These are phyloP conservation scores for Polyergus mexicanus DNA, from an alignment of 1,140 invertebrate genomes.

Conservation along the genomic window DNA sequence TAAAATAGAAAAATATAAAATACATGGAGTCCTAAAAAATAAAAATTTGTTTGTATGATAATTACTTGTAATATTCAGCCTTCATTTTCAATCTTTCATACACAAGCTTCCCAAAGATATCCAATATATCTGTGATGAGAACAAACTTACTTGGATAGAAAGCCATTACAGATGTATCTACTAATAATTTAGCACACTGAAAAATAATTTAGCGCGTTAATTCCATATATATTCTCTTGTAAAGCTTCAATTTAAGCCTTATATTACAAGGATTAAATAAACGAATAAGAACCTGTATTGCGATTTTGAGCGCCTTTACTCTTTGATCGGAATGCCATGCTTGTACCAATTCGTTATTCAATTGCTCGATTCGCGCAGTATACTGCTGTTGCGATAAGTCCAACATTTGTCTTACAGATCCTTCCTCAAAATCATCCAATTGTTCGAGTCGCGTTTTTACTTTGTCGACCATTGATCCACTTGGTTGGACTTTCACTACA, in stretches of 20 bases:
- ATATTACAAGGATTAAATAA: constrained; percentile 31
- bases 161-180: constrained; percentile 94
- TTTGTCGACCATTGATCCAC: constrained; percentile 93
- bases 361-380: constrained; percentile 94
- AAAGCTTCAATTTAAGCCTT: not conserved
- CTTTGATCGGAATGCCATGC: constrained; percentile 98
- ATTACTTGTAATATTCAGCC: constrained; percentile 89
- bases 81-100: constrained; percentile 95
- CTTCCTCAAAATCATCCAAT: constrained; percentile 97
- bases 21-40: not conserved
- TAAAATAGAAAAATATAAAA: constrained; percentile 41
- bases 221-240: not conserved
- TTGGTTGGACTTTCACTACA: constrained; percentile 92
- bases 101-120: constrained; percentile 97
- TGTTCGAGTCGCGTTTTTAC: constrained; percentile 97
- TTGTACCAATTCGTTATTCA: constrained; percentile 95
- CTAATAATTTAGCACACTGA: constrained; percentile 96
- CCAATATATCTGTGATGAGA: constrained; percentile 97
- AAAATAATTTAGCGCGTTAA: constrained; percentile 75
- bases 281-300: constrained; percentile 90
- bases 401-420: constrained; percentile 94
- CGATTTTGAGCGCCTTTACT: constrained; percentile 98
- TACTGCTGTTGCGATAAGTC: constrained; percentile 97
- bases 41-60: constrained; percentile 39
- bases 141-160: constrained; percentile 99